Evolutionary conservation across 2,113 vertebrate species (phyloP).

Genomic region (Colistium nudipinnis): DNA sequence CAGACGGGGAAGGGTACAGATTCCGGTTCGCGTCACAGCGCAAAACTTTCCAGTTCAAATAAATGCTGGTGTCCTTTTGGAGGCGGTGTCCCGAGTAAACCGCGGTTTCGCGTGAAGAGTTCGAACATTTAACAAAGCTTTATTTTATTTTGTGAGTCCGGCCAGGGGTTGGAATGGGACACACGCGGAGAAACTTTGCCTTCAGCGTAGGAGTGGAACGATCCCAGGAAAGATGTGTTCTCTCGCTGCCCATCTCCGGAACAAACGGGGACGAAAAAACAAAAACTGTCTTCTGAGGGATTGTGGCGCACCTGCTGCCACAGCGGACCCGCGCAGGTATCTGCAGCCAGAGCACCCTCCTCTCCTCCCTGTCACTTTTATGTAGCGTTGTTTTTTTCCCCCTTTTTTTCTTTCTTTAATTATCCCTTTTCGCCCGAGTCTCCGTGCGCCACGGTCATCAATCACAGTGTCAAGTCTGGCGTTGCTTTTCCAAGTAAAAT

Average conservation of each 20-base stretch:
- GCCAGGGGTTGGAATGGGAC: not conserved
- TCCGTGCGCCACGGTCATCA: constrained; percentile 65
- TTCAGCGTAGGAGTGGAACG: constrained; percentile 1
- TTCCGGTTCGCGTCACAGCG: constrained; percentile 11
- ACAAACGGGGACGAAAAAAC: too few species aligned
- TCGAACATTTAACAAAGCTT: not conserved
- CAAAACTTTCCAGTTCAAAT: constrained; percentile 39
- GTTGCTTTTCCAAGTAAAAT: constrained; percentile 68
- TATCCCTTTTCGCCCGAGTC: constrained; percentile 38
- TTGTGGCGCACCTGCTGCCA: constrained; percentile 63
- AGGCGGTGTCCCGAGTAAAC: constrained; percentile 37
- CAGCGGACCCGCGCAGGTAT: constrained; percentile 60
- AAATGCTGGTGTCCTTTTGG: not conserved
- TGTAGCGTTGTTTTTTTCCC: not conserved
- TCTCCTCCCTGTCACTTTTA: not conserved
- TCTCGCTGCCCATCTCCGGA: constrained; percentile 31
- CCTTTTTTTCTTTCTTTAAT: constrained; percentile 29
- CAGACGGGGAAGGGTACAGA: not conserved
- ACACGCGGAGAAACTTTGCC: constrained; percentile 36
- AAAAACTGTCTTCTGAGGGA: constrained; percentile 27
- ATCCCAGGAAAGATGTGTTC: constrained; percentile 38
- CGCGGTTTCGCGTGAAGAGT: constrained; percentile 32
- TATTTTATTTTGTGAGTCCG: not conserved
- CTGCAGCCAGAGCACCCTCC: constrained; percentile 27
- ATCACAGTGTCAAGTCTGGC: constrained; percentile 62